Base-by-base conservation (phyloP, 2,113 vertebrate genomes). In the Noctilio leporinus region DNA sequence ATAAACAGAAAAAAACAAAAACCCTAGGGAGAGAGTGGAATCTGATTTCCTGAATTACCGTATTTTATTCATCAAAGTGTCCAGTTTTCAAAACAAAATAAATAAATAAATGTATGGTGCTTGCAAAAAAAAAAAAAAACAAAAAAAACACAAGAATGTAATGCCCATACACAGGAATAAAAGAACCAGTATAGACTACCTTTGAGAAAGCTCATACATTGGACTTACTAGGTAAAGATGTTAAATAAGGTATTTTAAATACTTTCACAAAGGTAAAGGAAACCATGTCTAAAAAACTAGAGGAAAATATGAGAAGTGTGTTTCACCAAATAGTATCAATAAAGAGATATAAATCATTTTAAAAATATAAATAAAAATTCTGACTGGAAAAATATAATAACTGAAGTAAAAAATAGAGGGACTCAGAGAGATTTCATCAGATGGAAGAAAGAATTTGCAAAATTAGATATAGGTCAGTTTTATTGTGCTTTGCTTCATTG, bases 1-100 rank as follows among this genome's bases (percentile, higher is more conserved):
- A 93, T 6, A 70, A 87, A 38, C 8, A 75, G 16, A 59, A 76
- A 69, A 69, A 0, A 82, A 86, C 10, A 93, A 51, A 93, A 90
- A 33, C 6, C 53, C 33, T 64, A 26, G 19, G 24, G 26, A 35
- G 10, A 1, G 4, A 10, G 2, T 35, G 64, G 15, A 88, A 77
- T 59, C 53, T 70, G 40, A 86, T 83, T 93, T 96, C 20, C 22
- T 51, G 22, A 76, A n/a, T 77, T 76, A 7, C 16, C 43, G 82
- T 26, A 49, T 81, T 70, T 45, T 62, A 90, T 70, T 90, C 53
- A 35, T 87, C 30, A 24, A 91, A 72, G 84, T 38, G 0, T 65
- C 35, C 51, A 47, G 33, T 94, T 94, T 93, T 96, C 17, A 91
- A 47, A 93, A 75, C 86, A 51, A 77, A 85, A n/a, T n/a, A n/a